Evolutionary conservation across 2,797 vertebrate genomes (phyloP).

Genomic region (Tympanoctomys barrerae): DNA sequence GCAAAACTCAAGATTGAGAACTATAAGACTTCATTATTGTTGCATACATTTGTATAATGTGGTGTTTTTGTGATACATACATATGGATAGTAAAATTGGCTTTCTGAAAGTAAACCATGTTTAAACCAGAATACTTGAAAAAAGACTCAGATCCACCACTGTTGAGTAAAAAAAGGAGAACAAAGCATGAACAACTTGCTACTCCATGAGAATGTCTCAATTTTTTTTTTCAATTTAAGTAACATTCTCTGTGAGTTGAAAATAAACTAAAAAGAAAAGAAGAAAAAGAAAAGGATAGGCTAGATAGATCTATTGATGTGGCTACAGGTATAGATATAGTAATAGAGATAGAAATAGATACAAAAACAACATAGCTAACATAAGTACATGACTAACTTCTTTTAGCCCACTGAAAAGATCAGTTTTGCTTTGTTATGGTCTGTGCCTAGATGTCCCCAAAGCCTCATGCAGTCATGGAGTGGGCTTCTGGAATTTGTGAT

Average conservation of each 20-base stretch:
- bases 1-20: neutral
- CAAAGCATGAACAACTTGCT: neutral
- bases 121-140: neutral
- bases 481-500: too few relatives aligned
- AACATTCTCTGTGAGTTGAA: conserved; percentile 8
- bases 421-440: too few relatives aligned
- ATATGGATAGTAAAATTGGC: neutral
- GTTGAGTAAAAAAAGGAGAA: neutral
- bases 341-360: too few relatives aligned
- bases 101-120: neutral
- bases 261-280: neutral
- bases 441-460: too few relatives aligned
- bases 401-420: too few relatives aligned
- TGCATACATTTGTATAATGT: neutral
- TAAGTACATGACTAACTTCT: too few relatives aligned
- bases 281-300: too few relatives aligned
- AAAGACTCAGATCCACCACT: neutral
- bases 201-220: neutral
- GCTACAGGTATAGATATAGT: too few relatives aligned
- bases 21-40: neutral
- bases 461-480: too few relatives aligned
- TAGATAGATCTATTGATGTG: too few relatives aligned
- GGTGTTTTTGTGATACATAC: neutral
- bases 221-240: neutral
- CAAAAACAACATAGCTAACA: too few relatives aligned